Evolutionary conservation across 2,113 vertebrate species (phyloP), one percentile per base, ranked within the genome.

Genomic region (Catagonus wagneri): DNA sequence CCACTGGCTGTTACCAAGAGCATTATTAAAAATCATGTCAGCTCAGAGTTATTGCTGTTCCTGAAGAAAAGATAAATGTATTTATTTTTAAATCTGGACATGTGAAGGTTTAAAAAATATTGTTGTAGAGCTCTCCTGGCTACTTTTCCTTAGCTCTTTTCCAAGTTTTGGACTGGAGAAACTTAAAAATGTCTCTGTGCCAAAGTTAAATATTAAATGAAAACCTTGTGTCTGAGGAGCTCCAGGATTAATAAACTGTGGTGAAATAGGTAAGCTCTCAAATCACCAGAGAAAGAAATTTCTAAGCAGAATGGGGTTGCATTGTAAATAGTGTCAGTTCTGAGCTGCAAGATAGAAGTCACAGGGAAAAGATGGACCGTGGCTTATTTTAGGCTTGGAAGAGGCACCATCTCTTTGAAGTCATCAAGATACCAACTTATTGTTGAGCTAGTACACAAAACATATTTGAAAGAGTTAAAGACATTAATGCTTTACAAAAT

Each of bases 131-230:
- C 97, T 98, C 97, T 98, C 78, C 96, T 98, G 97, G 97, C 98
- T 98, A 94, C 74, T 94, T 97, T 97, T 95, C 80, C 27, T 97
- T 93, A 87, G 90, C 58, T 98, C 79, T 93, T 96, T 97, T 98
- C 92, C 96, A 97, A 97, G 60, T 44, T 92, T 97, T 90, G 87
- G 83, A 58, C 83, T 92, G 89, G 83, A 98, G 94, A 96, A 94
- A 97, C 95, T 97, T 88, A 93, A 95, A 97, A 98, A 90, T 95
- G 66, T 89, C 80, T 97, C 34, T 76, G 50, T 95, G 96, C 96
- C 97, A 95, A 96, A 97, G 60, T 95, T 97, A 97, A 98, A 96
- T 95, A 95, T 92, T 98, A 98, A 98, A 98, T 98, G 95, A 98
- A 97, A 97, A 90, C 88, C 88, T 89, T 92, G 75, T 97, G 97